These are phyloP conservation scores for Trypoxylon attenuatum DNA, from an alignment of 2,888 invertebrate species.

Conservation along the genomic window DNA sequence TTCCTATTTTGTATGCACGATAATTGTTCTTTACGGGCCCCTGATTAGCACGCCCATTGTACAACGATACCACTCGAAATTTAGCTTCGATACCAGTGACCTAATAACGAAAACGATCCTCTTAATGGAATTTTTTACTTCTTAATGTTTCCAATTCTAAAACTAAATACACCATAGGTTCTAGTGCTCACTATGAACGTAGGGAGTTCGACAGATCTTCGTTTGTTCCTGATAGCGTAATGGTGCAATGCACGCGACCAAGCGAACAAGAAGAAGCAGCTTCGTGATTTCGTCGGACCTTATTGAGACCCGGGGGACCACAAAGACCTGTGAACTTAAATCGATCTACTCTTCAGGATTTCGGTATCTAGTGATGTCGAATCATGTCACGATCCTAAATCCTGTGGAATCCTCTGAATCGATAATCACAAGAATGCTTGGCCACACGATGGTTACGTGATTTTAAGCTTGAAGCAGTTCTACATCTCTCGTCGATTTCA, in stretches of 20 bases:
- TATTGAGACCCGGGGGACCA: constrained; percentile 62
- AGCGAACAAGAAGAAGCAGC: constrained; percentile 31
- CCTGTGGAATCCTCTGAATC: no score
- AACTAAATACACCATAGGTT: no score
- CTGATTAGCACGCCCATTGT: constrained; percentile 25
- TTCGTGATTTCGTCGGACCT: constrained; percentile 51
- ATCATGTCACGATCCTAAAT: constrained; percentile 27
- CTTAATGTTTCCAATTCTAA: constrained; percentile 5
- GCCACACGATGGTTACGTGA: no score
- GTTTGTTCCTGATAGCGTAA: constrained; percentile 11
- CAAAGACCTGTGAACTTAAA: constrained; percentile 50
- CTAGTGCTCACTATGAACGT: no score
- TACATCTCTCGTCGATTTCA: no score
- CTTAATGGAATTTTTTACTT: constrained; percentile 5
- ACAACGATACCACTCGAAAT: constrained; percentile 47
- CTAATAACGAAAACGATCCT: neutral
- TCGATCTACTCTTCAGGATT: no score
- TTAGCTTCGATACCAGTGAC: neutral
- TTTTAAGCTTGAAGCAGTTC: no score
- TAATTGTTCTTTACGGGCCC: constrained; percentile 34
- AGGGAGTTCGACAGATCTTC: neutral
- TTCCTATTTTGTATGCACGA: constrained; percentile 43
- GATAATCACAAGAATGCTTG: no score
- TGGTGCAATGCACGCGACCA: constrained; percentile 42
- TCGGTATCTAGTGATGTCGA: no score